A percentile compares a stretch with the other conserved stretches of the same genome.
Conservation (phyloP, 2,113 vertebrate genomes). For the Lates calcarifer region DNA sequence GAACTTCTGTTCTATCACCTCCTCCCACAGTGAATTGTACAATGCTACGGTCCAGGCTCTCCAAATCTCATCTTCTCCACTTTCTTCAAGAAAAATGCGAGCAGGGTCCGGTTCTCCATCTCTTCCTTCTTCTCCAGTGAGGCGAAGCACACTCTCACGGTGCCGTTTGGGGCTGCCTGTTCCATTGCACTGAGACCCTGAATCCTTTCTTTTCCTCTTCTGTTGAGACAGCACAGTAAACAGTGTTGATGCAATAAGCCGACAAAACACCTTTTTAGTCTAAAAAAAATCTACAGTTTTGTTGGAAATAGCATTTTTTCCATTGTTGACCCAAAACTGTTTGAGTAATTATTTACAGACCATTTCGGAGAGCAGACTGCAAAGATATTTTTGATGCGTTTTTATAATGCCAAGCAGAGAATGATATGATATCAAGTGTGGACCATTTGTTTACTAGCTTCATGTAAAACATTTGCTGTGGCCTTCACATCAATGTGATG, state of each 20-base stretch:
- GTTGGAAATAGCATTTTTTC: background rate
- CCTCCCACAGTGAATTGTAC: constrained; percentile 66
- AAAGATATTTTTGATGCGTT: no score
- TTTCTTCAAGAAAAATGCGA: constrained; percentile 6
- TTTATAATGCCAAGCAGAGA: no score
- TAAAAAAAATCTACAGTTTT: no score
- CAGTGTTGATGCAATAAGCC: no score
- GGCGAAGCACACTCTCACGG: constrained; percentile 71
- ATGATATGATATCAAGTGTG: no score
- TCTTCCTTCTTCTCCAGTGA: constrained; percentile 45
- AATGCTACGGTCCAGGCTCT: constrained; percentile 51
- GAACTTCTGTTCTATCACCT: constrained; percentile 23
- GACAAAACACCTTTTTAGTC: no score
- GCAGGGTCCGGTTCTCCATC: constrained; percentile 15
- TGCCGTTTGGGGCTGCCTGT: constrained; percentile 46
- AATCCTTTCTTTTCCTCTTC: constrained; percentile 54
- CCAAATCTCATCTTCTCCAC: constrained; percentile 33
- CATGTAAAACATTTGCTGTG: no score
- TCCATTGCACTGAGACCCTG: constrained; percentile 30
- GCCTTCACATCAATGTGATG: background rate
- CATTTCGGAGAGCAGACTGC: no score
- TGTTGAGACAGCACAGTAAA: constrained; percentile 37
- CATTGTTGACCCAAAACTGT: no score
- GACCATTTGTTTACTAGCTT: no score
- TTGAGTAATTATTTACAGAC: no score